Evolutionary conservation across 2,797 vertebrate genomes (phyloP).

Genomic region (Melanotaenia trifasciata): DNA sequence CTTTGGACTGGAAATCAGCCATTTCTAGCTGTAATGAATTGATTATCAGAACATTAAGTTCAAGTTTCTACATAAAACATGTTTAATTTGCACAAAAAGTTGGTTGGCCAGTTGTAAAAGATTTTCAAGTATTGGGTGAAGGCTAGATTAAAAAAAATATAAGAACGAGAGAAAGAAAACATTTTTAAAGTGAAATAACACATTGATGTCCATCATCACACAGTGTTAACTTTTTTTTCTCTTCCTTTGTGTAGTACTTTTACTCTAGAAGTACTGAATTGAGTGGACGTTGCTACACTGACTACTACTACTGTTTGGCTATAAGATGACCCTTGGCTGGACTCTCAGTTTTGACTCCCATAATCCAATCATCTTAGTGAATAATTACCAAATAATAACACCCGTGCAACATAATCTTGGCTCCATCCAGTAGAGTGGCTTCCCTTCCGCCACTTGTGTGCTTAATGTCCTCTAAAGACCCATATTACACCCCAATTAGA

Average conservation of each 20-base stretch:
- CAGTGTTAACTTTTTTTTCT: not conserved
- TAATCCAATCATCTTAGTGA: constrained; percentile 78
- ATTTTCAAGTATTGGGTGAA: not conserved
- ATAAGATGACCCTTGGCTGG: constrained; percentile 76
- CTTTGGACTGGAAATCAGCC: not conserved
- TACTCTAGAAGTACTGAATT: not conserved
- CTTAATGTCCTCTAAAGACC: constrained; percentile 92
- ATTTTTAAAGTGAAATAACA: not conserved
- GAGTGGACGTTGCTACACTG: constrained; percentile 16
- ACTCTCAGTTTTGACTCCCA: constrained; percentile 72
- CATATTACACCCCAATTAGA: constrained; percentile 91
- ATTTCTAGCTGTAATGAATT: not conserved
- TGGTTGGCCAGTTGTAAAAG: not conserved
- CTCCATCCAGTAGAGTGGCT: constrained; percentile 77
- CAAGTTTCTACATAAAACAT: not conserved
- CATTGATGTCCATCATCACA: not conserved
- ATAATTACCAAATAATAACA: constrained; percentile 84
- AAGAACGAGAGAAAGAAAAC: not conserved
- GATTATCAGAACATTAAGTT: not conserved
- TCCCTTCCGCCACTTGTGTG: constrained; percentile 79
- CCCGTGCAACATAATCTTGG: constrained; percentile 77
- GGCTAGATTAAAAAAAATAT: not conserved
- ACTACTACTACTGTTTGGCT: constrained; percentile 48
- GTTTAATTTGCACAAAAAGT: not conserved
- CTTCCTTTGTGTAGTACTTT: not conserved